Conservation (phyloP, 2,113 vertebrate species). For the Circaetus cinerascens region DNA sequence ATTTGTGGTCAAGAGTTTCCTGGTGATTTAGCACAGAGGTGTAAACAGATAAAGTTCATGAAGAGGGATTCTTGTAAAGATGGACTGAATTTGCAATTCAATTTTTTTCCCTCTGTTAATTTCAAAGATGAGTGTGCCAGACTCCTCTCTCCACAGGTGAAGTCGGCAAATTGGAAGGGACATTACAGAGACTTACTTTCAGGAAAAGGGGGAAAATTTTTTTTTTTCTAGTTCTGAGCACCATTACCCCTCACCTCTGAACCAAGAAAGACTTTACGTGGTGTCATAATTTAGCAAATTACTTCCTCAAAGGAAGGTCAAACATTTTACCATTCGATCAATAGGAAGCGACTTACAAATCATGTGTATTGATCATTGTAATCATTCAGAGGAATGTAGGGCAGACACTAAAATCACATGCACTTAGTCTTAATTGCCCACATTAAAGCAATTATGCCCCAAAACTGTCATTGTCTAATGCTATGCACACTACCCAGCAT, state of each 20-base stretch:
- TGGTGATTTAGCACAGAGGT: background rate
- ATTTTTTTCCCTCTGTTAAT: background rate
- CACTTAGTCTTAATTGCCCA: slow-evolving; percentile 95
- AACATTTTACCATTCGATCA: slow-evolving; percentile 83
- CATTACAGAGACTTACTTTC: background rate
- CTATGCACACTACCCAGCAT: slow-evolving; percentile 72
- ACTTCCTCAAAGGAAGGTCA: slow-evolving; percentile 84
- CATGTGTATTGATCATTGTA: slow-evolving; percentile 89
- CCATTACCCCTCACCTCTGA: slow-evolving; percentile 70
- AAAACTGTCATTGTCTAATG: slow-evolving; percentile 81
- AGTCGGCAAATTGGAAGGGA: background rate
- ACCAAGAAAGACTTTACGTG: slow-evolving; percentile 66
- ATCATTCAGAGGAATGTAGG: slow-evolving; percentile 84
- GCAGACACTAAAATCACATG: slow-evolving; percentile 89
- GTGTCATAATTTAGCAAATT: slow-evolving; percentile 78
- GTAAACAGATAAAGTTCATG: background rate
- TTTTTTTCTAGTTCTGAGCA: background rate
- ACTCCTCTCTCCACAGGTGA: background rate
- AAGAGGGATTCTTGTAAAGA: background rate
- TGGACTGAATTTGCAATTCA: background rate
- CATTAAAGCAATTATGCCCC: slow-evolving; percentile 92
- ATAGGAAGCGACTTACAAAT: slow-evolving; percentile 89
- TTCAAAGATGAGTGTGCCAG: background rate
- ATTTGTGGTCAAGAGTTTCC: background rate
- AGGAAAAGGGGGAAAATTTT: background rate